These are phyloP conservation scores for Nymphalis urticae DNA, from an alignment of 2,888 invertebrate genomes.

Conservation along the genomic window DNA sequence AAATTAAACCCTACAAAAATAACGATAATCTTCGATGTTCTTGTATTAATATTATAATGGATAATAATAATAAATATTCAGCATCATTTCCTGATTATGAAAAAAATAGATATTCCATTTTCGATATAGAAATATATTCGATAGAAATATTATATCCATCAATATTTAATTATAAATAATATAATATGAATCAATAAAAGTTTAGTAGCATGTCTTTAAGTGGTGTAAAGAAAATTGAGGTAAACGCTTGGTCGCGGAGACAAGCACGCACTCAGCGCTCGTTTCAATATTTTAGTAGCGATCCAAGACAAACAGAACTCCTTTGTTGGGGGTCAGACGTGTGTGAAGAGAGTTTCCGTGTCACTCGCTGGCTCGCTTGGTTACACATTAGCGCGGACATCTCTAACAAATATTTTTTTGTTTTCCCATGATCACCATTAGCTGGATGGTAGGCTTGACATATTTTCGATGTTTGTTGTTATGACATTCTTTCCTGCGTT, in stretches of 20 bases:
- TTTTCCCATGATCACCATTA: conserved; percentile 74
- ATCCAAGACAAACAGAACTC: conserved; percentile 74
- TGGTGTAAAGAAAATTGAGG: conserved; percentile 44
- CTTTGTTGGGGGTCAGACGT: conserved; percentile 79
- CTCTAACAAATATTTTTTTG: conserved; percentile 76
- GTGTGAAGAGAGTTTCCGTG: conserved; percentile 80
- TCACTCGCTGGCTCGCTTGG: conserved; percentile 69
- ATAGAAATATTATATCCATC: no score
- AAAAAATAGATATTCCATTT: no score
- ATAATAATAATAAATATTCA: no score
- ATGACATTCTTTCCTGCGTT: conserved; percentile 48
- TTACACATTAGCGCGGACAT: conserved; percentile 73
- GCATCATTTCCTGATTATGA: no score
- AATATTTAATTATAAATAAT: no score
- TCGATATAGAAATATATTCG: no score
- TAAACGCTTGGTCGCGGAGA: conserved; percentile 58
- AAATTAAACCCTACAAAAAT: no score
- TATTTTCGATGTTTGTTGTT: conserved; percentile 60
- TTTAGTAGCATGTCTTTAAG: conserved; percentile 44
- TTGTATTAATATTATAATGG: no score
- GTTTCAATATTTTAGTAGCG: conserved; percentile 81
- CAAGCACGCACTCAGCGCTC: conserved; percentile 68
- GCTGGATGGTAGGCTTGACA: conserved; percentile 57
- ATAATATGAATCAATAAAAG: neutral
- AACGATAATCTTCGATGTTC: no score